Percentiles rank a stretch among this genome's conserved stretches.
These are phyloP conservation scores for Apostichopus leukothele DNA, from an alignment of 53 echinoderm and acorn worm species.

Conservation along the genomic window DNA sequence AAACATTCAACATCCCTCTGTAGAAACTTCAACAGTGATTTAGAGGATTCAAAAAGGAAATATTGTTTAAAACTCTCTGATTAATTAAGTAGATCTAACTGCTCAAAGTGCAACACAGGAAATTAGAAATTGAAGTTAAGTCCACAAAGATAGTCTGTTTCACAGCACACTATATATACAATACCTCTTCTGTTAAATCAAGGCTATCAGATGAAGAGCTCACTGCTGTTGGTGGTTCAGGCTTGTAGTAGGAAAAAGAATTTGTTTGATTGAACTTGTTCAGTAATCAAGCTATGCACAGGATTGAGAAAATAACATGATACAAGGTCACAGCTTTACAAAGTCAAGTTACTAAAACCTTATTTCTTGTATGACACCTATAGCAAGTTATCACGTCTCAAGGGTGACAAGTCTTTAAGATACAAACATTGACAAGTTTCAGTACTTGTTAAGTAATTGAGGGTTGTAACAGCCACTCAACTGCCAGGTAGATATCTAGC, in stretches of 20 bases:
- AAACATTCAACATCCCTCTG: no score
- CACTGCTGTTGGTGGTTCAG: slow-evolving; percentile 6
- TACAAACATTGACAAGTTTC: neutral
- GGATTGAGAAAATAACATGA: neutral
- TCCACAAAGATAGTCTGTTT: neutral
- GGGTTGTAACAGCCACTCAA: no score
- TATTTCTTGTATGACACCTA: slow-evolving; percentile 1
- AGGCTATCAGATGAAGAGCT: slow-evolving; percentile 27
- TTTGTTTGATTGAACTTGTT: neutral
- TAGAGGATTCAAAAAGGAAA: no score
- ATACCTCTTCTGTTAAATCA: slow-evolving; percentile 36
- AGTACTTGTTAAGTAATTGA: neutral
- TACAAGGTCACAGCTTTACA: neutral
- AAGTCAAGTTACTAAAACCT: neutral
- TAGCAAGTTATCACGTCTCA: neutral
- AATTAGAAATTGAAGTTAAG: neutral
- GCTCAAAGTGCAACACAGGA: no score
- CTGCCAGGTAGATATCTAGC: no score
- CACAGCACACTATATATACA: slow-evolving; percentile 29
- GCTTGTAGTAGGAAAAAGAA: slow-evolving; percentile 29
- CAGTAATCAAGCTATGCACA: neutral
- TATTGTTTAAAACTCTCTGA: no score
- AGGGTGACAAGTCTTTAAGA: neutral
- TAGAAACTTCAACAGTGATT: no score
- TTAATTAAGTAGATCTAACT: no score